A percentile compares a stretch with the other conserved stretches of the same genome.
These are phyloP conservation scores for Gandaritis pyraliata DNA, from an alignment of 2,888 invertebrate genomes.

Conservation along the genomic window DNA sequence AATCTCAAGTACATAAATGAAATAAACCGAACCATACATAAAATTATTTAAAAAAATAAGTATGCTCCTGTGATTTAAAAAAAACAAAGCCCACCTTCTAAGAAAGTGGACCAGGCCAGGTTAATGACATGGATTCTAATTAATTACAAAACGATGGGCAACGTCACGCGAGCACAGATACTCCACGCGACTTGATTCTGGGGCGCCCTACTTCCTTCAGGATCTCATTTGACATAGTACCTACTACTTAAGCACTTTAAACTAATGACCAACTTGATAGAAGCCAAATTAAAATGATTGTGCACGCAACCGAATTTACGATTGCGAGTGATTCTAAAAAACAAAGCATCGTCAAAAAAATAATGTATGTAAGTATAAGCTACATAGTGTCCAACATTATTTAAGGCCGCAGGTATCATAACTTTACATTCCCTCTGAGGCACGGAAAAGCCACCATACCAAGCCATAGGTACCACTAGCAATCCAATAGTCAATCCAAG, in stretches of 20 bases:
- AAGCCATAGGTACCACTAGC: too few relatives aligned
- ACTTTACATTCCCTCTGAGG: too few relatives aligned
- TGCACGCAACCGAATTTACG: slow-evolving; percentile 1
- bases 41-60: too few relatives aligned
- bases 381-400: too few relatives aligned
- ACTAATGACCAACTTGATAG: slow-evolving; percentile 23
- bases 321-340: too few relatives aligned
- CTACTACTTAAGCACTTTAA: slow-evolving; percentile 24
- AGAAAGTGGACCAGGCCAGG: slow-evolving; percentile 67
- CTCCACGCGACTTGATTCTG: slow-evolving; percentile 44
- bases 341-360: too few relatives aligned
- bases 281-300: slow-evolving; percentile 5
- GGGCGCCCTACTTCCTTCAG: slow-evolving; percentile 50
- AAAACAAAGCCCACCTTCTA: slow-evolving; percentile 39
- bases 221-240: slow-evolving; percentile 40
- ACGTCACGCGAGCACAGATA: slow-evolving; percentile 65
- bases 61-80: neutral
- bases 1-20: too few relatives aligned
- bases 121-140: slow-evolving; percentile 74
- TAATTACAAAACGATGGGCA: slow-evolving; percentile 71
- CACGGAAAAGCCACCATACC: too few relatives aligned
- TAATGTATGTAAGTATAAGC: too few relatives aligned
- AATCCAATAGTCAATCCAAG: too few relatives aligned
- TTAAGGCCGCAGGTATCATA: too few relatives aligned
- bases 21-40: too few relatives aligned